Evolutionary conservation across 2,797 vertebrate species (phyloP).

Genomic region (Denticeps clupeoides): DNA sequence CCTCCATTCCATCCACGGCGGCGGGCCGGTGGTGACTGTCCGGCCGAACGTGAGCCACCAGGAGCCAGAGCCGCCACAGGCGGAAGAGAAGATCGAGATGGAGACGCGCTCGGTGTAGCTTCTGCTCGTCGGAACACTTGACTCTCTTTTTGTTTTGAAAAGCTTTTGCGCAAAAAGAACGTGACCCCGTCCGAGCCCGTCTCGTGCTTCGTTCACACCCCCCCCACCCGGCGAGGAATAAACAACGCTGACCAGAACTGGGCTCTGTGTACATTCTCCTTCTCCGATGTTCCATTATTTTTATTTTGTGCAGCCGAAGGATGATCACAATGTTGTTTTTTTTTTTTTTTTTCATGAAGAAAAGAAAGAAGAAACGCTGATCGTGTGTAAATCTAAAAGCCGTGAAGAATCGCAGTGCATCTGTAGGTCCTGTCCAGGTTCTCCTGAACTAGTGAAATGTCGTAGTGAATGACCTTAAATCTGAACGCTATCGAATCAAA

Average conservation of each 20-base stretch:
- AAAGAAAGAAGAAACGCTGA: slow-evolving; percentile 27
- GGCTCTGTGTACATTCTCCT: no score
- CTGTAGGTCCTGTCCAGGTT: slow-evolving; percentile 43
- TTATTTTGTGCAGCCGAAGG: no score
- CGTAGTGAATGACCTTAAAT: slow-evolving; percentile 33
- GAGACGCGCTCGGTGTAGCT: slow-evolving; percentile 82
- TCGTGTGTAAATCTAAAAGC: slow-evolving; percentile 36
- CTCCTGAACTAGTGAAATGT: slow-evolving; percentile 38
- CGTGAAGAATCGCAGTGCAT: slow-evolving; percentile 41
- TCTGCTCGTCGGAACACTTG: no score
- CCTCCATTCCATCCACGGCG: slow-evolving; percentile 86
- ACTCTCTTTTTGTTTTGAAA: no score
- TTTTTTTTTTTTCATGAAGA: slow-evolving; percentile 15
- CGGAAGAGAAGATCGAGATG: slow-evolving; percentile 93
- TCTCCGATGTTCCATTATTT: no score
- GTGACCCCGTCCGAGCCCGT: no score
- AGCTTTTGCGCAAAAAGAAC: no score
- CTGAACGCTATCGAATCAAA: no score
- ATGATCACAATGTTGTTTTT: no score
- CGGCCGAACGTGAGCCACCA: slow-evolving; percentile 73
- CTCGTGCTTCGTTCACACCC: no score
- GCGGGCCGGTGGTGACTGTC: slow-evolving; percentile 84
- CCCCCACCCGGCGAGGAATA: no score
- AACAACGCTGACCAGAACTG: no score
- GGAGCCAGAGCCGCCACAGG: slow-evolving; percentile 67